phyloP scores from a whole-genome alignment of 2,113 vertebrate genomes.

The Lophura nycthemera region DNA sequence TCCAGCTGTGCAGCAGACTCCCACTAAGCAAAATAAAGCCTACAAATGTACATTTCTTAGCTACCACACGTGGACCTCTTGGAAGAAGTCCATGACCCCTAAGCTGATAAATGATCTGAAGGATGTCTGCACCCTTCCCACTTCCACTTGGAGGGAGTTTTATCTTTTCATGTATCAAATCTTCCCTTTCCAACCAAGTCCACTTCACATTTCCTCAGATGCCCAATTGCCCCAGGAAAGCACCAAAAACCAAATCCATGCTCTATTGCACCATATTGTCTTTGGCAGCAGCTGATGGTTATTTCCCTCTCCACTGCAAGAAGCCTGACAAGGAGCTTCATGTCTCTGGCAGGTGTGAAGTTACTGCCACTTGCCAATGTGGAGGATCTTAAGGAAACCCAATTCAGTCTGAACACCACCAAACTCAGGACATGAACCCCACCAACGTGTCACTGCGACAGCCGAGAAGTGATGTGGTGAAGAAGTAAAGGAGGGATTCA shows the following conservation, averaged over 20 bases:
- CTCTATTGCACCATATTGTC: background rate
- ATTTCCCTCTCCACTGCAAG: accelerated
- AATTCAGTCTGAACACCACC: background rate
- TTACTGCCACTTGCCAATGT: background rate
- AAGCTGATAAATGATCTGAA: background rate
- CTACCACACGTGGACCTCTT: conserved; percentile 34
- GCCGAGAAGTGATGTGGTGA: accelerated
- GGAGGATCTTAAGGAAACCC: background rate
- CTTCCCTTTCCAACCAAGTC: background rate
- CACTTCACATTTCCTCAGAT: background rate
- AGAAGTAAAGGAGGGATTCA: background rate
- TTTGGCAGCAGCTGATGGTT: background rate
- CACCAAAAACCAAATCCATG: background rate
- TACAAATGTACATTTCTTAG: conserved; percentile 24
- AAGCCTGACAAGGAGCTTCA: background rate
- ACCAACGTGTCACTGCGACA: background rate
- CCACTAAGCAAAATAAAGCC: conserved; percentile 26
- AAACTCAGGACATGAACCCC: background rate
- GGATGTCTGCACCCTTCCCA: background rate
- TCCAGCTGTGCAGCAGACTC: conserved; percentile 56
- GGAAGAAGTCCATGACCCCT: conserved; percentile 13
- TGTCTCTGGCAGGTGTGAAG: background rate
- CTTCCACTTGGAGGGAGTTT: background rate
- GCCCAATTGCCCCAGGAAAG: background rate
- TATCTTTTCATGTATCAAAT: background rate